Conservation (phyloP, 2,797 vertebrate species). For the Anableps anableps region DNA sequence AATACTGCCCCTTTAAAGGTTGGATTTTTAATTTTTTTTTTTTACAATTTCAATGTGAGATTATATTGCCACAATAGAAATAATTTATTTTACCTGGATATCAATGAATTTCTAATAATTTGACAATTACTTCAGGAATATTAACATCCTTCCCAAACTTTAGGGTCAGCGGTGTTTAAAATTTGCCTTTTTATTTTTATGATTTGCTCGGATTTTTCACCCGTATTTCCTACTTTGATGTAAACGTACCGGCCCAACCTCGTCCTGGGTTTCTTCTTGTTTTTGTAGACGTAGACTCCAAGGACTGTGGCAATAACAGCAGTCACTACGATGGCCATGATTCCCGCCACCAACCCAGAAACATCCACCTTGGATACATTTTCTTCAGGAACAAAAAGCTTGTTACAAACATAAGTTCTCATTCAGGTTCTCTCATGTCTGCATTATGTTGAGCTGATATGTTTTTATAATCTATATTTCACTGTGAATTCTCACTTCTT, state of each 20-base stretch:
- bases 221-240: not conserved
- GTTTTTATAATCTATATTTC: not conserved
- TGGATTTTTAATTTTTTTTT: no score
- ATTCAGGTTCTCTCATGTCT: not conserved
- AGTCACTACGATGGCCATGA: constrained; percentile 63
- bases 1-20: no score
- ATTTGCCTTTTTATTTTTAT: not conserved
- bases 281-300: constrained; percentile 79
- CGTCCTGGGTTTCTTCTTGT: constrained; percentile 54
- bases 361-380: constrained; percentile 61
- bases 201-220: not conserved
- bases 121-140: no score
- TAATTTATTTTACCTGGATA: no score
- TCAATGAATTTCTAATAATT: no score
- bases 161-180: not conserved
- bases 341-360: constrained; percentile 76
- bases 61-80: no score
- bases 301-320: constrained; percentile 70
- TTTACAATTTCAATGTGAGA: no score
- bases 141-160: not conserved
- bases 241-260: constrained; percentile 57
- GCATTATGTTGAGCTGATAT: not conserved
- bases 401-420: not conserved
- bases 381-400: constrained; percentile 41
- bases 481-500: not conserved